Conservation (phyloP, 2,113 vertebrate genomes). For the Ailurus styani region DNA sequence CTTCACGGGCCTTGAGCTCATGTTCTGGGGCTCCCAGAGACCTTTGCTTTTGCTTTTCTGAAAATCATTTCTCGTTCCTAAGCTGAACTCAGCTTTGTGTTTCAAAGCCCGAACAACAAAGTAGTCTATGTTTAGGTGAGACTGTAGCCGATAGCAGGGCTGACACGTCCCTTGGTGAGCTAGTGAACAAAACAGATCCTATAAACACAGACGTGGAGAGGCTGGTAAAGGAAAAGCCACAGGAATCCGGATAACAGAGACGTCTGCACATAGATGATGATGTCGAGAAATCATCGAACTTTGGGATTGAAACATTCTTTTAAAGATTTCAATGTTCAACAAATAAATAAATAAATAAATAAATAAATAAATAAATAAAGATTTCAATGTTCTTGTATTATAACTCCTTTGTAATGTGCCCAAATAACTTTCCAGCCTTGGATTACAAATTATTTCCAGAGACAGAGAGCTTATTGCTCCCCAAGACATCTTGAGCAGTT, state of each 20-base stretch:
- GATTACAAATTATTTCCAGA: not conserved
- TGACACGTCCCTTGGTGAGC: not conserved
- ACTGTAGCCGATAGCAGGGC: not conserved
- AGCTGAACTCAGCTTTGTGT: not conserved
- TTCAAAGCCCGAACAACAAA: conserved; percentile 21
- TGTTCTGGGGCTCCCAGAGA: not conserved
- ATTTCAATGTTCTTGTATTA: not conserved
- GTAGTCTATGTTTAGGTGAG: not conserved
- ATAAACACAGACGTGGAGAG: not conserved
- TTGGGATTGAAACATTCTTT: not conserved
- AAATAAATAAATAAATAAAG: no score
- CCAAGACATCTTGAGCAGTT: not conserved
- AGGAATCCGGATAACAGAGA: not conserved
- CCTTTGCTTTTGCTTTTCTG: not conserved
- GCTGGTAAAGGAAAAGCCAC: not conserved
- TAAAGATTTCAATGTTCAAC: not conserved
- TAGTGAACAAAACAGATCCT: not conserved
- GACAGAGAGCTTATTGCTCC: not conserved
- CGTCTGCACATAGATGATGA: fast-evolving
- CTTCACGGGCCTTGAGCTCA: not conserved
- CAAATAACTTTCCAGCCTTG: not conserved
- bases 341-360: no score
- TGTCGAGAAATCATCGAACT: not conserved
- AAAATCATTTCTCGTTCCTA: not conserved
- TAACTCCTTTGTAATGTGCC: not conserved